phyloP scores from a whole-genome alignment of 1,140 invertebrate genomes.

The Lutraria rhynchaena region DNA sequence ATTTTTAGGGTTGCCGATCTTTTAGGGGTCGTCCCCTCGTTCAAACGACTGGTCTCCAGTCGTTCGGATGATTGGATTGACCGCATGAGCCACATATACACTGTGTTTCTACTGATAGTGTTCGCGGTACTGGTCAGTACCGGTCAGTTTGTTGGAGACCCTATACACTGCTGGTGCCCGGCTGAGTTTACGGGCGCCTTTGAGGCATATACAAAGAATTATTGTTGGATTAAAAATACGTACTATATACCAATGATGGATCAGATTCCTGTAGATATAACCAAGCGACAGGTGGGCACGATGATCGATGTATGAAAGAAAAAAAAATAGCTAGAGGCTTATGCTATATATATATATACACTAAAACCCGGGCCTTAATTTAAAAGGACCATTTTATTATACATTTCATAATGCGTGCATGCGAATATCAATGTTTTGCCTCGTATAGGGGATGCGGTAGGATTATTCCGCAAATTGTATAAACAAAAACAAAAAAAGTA shows the following conservation, averaged over 20 bases:
- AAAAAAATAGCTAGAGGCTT: too few relatives aligned
- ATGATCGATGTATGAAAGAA: too few relatives aligned
- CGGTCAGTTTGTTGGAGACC: slow-evolving; percentile 80
- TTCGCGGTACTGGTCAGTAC: slow-evolving; percentile 75
- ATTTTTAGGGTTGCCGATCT: slow-evolving; percentile 64
- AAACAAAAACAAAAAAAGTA: too few relatives aligned
- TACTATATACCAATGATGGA: slow-evolving; percentile 83
- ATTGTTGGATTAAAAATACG: slow-evolving; percentile 83
- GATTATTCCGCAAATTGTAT: too few relatives aligned
- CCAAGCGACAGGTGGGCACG: slow-evolving; percentile 9
- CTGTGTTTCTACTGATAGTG: slow-evolving; percentile 70
- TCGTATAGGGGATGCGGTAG: too few relatives aligned
- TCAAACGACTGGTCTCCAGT: slow-evolving; percentile 66
- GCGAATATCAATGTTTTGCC: too few relatives aligned
- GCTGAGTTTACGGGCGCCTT: slow-evolving; percentile 74
- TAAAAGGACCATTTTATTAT: too few relatives aligned
- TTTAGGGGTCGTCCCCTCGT: slow-evolving; percentile 70
- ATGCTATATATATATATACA: too few relatives aligned
- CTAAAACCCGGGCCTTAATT: too few relatives aligned
- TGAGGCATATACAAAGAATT: slow-evolving; percentile 74
- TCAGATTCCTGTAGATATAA: slow-evolving; percentile 74
- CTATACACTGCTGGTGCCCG: slow-evolving; percentile 79
- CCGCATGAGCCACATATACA: slow-evolving; percentile 73
- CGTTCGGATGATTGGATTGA: slow-evolving; percentile 76
- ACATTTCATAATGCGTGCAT: too few relatives aligned